Conservation (phyloP, 2,797 vertebrate genomes). For the Mormyrops attenuatus region DNA sequence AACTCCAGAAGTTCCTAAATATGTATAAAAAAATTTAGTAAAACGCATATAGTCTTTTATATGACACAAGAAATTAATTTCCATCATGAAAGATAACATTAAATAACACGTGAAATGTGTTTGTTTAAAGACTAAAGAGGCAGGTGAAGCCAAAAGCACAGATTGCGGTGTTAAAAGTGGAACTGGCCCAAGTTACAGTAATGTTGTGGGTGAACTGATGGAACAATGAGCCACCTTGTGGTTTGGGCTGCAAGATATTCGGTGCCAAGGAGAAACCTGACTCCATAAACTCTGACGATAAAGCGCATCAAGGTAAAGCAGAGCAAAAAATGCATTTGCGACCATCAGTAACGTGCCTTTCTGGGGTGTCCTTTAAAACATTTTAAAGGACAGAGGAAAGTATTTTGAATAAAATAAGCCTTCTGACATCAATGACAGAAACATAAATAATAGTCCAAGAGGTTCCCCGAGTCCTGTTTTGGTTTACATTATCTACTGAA, state of each 20-base stretch:
- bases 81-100: neutral
- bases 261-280: neutral
- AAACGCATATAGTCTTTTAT: neutral
- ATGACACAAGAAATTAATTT: neutral
- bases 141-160: conserved; percentile 9
- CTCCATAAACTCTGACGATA: neutral
- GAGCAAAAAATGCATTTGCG: neutral
- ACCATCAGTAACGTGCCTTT: neutral
- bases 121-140: conserved; percentile 12
- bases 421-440: conserved; percentile 25
- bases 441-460: neutral
- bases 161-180: conserved; percentile 16
- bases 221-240: conserved; percentile 47
- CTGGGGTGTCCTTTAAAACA: neutral
- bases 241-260: conserved; percentile 25
- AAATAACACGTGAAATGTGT: conserved; percentile 9
- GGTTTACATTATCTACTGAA: conserved; percentile 2
- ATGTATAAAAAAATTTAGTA: neutral
- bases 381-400: neutral
- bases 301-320: neutral
- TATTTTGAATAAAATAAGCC: neutral
- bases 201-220: conserved; percentile 24
- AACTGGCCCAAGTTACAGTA: conserved; percentile 5
- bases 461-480: conserved; percentile 14
- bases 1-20: neutral